These are phyloP conservation scores for Micromussa lordhowensis DNA, from an alignment of 92 coral and sea anemone species.

Conservation along the genomic window DNA sequence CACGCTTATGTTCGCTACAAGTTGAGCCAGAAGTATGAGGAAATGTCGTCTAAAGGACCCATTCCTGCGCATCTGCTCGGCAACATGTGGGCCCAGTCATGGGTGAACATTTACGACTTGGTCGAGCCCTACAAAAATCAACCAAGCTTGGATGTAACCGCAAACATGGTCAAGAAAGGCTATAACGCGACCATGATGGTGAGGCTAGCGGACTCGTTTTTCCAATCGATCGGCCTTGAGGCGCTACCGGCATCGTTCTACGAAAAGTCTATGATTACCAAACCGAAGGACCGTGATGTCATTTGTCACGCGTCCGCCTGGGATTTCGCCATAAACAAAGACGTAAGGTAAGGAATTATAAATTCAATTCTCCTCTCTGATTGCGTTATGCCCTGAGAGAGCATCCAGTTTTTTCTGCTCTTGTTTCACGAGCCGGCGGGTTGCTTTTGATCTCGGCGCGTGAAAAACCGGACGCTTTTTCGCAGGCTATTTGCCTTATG, in stretches of 20 bases:
- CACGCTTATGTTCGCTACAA: conserved; percentile 91
- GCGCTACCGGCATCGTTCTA: conserved; percentile 71
- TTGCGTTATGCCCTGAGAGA: neutral
- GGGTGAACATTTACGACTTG: conserved; percentile 80
- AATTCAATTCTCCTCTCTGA: neutral
- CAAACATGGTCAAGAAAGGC: conserved; percentile 45
- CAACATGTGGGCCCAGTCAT: conserved; percentile 95
- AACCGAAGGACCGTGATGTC: conserved; percentile 80
- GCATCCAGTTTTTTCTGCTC: no score
- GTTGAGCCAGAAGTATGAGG: conserved; percentile 61
- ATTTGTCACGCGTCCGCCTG: conserved; percentile 92
- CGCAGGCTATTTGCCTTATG: neutral
- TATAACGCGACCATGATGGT: conserved; percentile 71
- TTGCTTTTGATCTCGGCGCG: no score
- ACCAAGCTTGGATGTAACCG: conserved; percentile 81
- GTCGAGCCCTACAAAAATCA: conserved; percentile 77
- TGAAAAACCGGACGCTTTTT: no score
- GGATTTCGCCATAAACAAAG: conserved; percentile 77
- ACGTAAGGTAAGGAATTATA: conserved; percentile 73
- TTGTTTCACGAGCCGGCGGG: no score
- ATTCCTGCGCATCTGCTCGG: conserved; percentile 94
- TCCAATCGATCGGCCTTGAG: conserved; percentile 80
- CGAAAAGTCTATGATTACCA: conserved; percentile 76
- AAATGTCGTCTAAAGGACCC: conserved; percentile 63
- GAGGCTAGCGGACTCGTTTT: conserved; percentile 84